Base-by-base conservation (phyloP, 2,797 vertebrate species). In the Phataginus tricuspis region DNA sequence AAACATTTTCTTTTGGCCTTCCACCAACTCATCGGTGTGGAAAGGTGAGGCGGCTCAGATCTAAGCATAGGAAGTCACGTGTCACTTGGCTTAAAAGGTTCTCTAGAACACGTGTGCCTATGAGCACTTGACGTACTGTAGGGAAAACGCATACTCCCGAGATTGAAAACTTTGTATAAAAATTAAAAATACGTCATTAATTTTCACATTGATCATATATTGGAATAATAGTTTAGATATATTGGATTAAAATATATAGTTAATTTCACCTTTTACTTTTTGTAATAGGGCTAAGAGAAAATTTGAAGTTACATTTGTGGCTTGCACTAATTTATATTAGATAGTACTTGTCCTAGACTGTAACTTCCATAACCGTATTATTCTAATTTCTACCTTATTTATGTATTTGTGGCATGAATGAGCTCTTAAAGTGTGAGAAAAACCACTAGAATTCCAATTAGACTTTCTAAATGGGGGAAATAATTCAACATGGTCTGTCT, bases 161-260 rank as follows among this genome's bases (percentile, higher is more conserved):
- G 71, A 95, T 90, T 95, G 51, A 88, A 96, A 94, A 92, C 27
- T 59, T 75, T 82, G n/a, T 86, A 92, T 77, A 94, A 97, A 97
- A 96, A 90, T 72, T 19, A 71, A 59, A 13, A 91, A 72, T 51
- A 77, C 29, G 4, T 37, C 37, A 49, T 69, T 68, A n/a, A 42
- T 45, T 90, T 85, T 90, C 69, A 92, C 75, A 59, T 37, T 90
- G 61, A 72, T 25, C 78, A 86, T 75, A 49, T 69, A 59, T 42
- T 92, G 9, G 61, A 80, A 59, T 53, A 84, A 87, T 25, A 72
- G 68, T 68, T 88, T 96, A 39, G 53, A 63, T 82, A 64, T 69
- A 61, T 49, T 80, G 4, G 7, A 85, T 95, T 94, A 95, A 96
- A 96, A 82, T 72, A 89, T 37, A n/a, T 15, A 86, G 63, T 79